These are phyloP conservation scores for Gila robusta DNA, from an alignment of 2,797 vertebrate species.

Conservation along the genomic window DNA sequence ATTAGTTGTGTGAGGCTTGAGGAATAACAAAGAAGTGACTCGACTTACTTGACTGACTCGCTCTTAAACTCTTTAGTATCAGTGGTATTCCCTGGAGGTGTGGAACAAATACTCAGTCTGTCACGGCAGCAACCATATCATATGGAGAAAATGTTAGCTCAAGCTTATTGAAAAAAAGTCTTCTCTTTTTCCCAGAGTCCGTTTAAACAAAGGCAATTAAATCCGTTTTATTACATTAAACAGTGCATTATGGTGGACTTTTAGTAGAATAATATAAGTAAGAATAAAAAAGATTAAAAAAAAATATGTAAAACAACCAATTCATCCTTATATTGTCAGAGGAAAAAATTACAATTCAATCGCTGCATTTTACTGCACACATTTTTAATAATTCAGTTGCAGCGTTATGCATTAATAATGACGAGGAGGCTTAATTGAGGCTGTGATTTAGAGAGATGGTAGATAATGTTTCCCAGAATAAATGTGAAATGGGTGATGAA, in stretches of 20 bases:
- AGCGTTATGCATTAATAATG: slow-evolving; percentile 39
- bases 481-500: slow-evolving; percentile 28
- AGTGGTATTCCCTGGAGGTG: slow-evolving; percentile 18
- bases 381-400: slow-evolving; percentile 20
- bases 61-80: not conserved
- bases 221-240: not conserved
- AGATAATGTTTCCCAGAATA: slow-evolving; percentile 39
- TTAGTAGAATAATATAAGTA: not conserved
- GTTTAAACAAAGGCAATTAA: not conserved
- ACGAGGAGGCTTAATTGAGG: slow-evolving; percentile 39
- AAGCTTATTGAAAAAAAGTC: not conserved
- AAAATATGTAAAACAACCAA: not conserved
- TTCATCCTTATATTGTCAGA: slow-evolving; percentile 4
- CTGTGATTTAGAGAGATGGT: slow-evolving; percentile 32
- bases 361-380: slow-evolving; percentile 1
- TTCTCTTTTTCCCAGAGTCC: not conserved
- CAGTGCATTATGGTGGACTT: not conserved
- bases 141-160: not conserved
- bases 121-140: not conserved
- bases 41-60: not conserved
- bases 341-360: not conserved
- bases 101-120: slow-evolving; percentile 20
- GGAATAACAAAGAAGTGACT: slow-evolving; percentile 8
- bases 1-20: slow-evolving; percentile 1
- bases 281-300: not conserved